phyloP scores from a whole-genome alignment of 2,797 vertebrate species.

The Chloroceryle amazona region DNA sequence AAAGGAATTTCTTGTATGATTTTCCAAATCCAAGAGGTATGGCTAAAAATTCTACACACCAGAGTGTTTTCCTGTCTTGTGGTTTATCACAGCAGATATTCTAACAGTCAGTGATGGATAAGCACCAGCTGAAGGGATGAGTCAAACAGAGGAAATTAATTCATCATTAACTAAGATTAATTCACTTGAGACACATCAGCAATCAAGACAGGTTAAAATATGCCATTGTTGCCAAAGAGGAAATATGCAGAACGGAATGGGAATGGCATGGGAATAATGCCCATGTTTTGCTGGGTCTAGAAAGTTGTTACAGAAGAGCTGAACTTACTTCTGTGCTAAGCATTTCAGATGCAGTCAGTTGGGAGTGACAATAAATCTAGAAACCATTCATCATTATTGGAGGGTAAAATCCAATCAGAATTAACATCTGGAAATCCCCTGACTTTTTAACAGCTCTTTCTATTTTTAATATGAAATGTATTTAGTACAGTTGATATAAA shows the following conservation, averaged over 20 bases:
- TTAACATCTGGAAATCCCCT: slow-evolving; percentile 36
- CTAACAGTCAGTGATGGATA: neutral
- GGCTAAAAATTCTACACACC: neutral
- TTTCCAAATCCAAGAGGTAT: neutral
- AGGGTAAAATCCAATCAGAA: slow-evolving; percentile 54
- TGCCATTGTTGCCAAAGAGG: slow-evolving; percentile 20
- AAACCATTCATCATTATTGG: slow-evolving; percentile 43
- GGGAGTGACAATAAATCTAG: slow-evolving; percentile 39
- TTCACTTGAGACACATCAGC: slow-evolving; percentile 24
- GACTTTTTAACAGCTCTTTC: slow-evolving; percentile 1
- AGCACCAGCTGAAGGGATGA: neutral
- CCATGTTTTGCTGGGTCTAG: slow-evolving; percentile 45
- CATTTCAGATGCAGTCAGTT: slow-evolving; percentile 32
- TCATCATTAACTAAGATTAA: slow-evolving; percentile 53
- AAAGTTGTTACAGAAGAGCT: slow-evolving; percentile 44
- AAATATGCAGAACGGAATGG: neutral
- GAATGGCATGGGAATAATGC: neutral
- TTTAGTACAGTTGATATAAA: neutral
- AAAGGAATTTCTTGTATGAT: neutral
- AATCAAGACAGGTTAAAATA: slow-evolving; percentile 11
- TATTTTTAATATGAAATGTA: slow-evolving; percentile 12
- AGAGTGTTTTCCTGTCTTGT: neutral
- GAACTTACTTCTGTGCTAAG: slow-evolving; percentile 4
- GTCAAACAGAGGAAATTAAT: slow-evolving; percentile 62
- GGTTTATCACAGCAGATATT: neutral